Evolutionary conservation across 2,888 invertebrate species (phyloP).

Genomic region (Drosophila bunnanda): DNA sequence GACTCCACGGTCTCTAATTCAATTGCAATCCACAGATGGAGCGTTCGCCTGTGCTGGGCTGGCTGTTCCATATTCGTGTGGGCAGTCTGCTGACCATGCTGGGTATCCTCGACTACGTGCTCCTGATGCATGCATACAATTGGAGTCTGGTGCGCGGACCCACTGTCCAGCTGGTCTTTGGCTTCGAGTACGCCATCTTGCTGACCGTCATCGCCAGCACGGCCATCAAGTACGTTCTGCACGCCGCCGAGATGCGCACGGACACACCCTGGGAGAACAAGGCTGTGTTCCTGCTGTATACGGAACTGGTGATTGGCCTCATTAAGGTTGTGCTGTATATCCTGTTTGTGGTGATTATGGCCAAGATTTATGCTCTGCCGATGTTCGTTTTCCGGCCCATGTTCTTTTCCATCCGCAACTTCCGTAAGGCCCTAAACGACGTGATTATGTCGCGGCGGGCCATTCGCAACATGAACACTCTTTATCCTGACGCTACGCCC

Average conservation of each 20-base stretch:
- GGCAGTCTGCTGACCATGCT: constrained; percentile 92
- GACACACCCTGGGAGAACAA: constrained; percentile 99
- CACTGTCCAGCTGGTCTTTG: constrained; percentile 99
- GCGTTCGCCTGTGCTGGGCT: constrained; percentile 97
- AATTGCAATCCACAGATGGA: constrained; percentile 93
- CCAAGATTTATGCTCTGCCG: constrained; percentile 97
- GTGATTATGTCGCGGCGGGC: constrained; percentile 98
- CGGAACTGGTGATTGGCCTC: constrained; percentile 96
- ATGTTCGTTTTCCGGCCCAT: constrained; percentile 99
- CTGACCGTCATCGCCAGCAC: constrained; percentile 97
- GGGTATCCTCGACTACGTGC: constrained; percentile 92
- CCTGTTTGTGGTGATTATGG: constrained; percentile 97
- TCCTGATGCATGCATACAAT: constrained; percentile 97
- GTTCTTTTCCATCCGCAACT: constrained; percentile 99
- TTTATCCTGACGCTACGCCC: constrained; percentile 97
- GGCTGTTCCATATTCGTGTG: constrained; percentile 96
- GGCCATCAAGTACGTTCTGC: constrained; percentile 94
- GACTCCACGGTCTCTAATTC: too few species aligned
- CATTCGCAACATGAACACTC: constrained; percentile 98
- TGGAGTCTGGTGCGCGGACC: constrained; percentile 97
- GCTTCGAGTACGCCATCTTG: constrained; percentile 99
- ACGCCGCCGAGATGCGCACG: constrained; percentile 91
- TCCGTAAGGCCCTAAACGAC: constrained; percentile 98
- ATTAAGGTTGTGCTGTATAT: constrained; percentile 94
- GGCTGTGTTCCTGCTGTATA: constrained; percentile 97